Base-by-base conservation (phyloP, 2,113 vertebrate species). In the Terrapene triunguis region DNA sequence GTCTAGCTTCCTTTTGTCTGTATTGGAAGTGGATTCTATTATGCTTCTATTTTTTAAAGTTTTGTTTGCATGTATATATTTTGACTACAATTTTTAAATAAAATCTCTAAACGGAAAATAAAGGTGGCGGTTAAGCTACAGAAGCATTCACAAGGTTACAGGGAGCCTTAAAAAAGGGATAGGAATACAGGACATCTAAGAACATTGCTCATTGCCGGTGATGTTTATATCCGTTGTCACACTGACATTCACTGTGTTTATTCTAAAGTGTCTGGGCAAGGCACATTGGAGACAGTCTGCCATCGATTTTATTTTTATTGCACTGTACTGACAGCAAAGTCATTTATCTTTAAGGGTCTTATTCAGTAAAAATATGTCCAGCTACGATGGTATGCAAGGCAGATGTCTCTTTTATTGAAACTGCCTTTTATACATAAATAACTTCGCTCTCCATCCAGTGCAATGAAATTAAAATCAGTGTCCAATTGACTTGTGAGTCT, bases 221-320 rank as follows among this genome's bases (percentile, higher is more conserved):
- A 16, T 90, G 82, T 93, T 80, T 87, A 32, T n/a, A 11, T 32
- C 80, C 90, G 14, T 86, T 97, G 74, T 90, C 10, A 95, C 79
- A 86, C 72, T 96, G 57, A 12, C 44, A 78, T 85, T 96, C 35
- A 17, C 22, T 84, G 5, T 85, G 69, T 97, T 95, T 94, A 80
- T 95, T 81, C 72, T 82, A 79, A 93, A 94, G 59, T 92, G 59
- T 91, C 84, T 96, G 84, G 97, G n/a, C 50, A 94, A 92, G 92
- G 84, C 76, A 96, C 89, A 80, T 54, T 94, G 83, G 88, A 69
- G 94, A 84, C 90, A 85, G 94, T 97, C 95, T 97, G 96, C 57
- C 51, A 93, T 87, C 1, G 12, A 91, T 97, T 97, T 95, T 92
- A 91, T 97, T 96, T 95, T 95, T 50, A 80, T 88, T 96, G 48